These are phyloP conservation scores for Spea multiplicata DNA, from an alignment of 2,113 vertebrate species.

Conservation along the genomic window DNA sequence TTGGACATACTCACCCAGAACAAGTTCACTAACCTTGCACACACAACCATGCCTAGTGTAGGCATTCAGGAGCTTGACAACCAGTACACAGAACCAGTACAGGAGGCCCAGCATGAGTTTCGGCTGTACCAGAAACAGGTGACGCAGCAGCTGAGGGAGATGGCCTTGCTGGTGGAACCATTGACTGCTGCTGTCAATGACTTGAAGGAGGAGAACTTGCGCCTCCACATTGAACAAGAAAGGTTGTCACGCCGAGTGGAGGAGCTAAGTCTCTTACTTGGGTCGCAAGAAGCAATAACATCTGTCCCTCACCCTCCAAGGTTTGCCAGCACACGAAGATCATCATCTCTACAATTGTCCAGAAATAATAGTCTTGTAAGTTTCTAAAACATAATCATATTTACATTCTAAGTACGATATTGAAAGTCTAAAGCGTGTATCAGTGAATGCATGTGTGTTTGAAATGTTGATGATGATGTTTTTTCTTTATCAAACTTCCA, in stretches of 20 bases:
- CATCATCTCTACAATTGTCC: constrained; percentile 63
- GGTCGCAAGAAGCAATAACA: constrained; percentile 39
- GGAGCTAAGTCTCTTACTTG: constrained; percentile 63
- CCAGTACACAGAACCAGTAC: constrained; percentile 56
- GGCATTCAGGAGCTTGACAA: constrained; percentile 59
- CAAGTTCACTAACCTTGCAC: neutral
- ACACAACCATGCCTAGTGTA: constrained; percentile 74
- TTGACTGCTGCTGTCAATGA: constrained; percentile 60
- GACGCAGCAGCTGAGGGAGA: constrained; percentile 66
- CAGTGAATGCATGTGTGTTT: no score
- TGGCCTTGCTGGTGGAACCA: constrained; percentile 58
- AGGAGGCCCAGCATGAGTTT: constrained; percentile 74
- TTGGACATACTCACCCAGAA: neutral
- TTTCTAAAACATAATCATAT: constrained; percentile 20
- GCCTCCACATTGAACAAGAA: constrained; percentile 73
- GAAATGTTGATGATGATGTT: neutral
- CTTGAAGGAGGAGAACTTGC: constrained; percentile 76
- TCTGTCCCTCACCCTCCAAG: constrained; percentile 70
- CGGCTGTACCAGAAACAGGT: constrained; percentile 66
- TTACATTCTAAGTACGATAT: no score
- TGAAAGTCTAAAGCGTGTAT: no score
- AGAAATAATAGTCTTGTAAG: constrained; percentile 69
- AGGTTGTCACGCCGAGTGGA: constrained; percentile 68
- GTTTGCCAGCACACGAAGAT: constrained; percentile 71
- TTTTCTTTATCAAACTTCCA: neutral